Conservation (phyloP, 1,140 invertebrate genomes). For the Nasonia longicornis region DNA sequence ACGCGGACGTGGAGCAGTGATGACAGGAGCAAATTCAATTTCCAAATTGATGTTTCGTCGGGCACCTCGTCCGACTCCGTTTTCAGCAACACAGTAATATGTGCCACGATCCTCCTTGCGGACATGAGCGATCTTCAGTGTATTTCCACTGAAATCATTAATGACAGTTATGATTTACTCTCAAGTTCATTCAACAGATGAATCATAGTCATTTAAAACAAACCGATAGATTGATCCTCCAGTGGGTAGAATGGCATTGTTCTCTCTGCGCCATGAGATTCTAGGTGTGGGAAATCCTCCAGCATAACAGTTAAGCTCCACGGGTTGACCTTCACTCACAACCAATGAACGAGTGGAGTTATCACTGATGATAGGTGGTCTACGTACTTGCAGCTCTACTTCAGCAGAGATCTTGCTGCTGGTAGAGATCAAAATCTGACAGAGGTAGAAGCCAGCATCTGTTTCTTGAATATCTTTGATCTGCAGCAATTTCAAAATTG, state of each 20-base stretch:
- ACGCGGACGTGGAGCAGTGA: slow-evolving; percentile 83
- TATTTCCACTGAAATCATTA: slow-evolving; percentile 78
- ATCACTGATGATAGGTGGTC: slow-evolving; percentile 91
- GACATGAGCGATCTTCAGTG: slow-evolving; percentile 83
- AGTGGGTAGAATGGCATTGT: slow-evolving; percentile 91
- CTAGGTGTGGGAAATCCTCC: slow-evolving; percentile 84
- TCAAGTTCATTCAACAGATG: slow-evolving; percentile 10
- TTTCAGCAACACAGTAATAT: slow-evolving; percentile 94
- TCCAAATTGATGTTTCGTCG: slow-evolving; percentile 89
- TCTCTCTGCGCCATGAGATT: slow-evolving; percentile 92
- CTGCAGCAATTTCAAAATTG: slow-evolving; percentile 61
- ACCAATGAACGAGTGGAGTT: slow-evolving; percentile 91
- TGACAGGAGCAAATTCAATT: slow-evolving; percentile 89
- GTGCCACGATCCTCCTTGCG: slow-evolving; percentile 91
- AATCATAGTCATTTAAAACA: background rate
- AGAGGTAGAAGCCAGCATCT: slow-evolving; percentile 89
- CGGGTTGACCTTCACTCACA: slow-evolving; percentile 82
- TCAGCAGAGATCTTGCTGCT: slow-evolving; percentile 85
- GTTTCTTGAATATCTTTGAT: slow-evolving; percentile 96
- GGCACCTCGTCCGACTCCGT: slow-evolving; percentile 87
- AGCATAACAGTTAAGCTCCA: slow-evolving; percentile 89
- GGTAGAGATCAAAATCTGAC: slow-evolving; percentile 85
- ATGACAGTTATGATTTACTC: slow-evolving; percentile 38
- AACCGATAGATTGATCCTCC: slow-evolving; percentile 83
- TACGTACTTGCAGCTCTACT: slow-evolving; percentile 85